phyloP scores from a whole-genome alignment of 2,888 invertebrate genomes.

The Ceriagrion tenellum region DNA sequence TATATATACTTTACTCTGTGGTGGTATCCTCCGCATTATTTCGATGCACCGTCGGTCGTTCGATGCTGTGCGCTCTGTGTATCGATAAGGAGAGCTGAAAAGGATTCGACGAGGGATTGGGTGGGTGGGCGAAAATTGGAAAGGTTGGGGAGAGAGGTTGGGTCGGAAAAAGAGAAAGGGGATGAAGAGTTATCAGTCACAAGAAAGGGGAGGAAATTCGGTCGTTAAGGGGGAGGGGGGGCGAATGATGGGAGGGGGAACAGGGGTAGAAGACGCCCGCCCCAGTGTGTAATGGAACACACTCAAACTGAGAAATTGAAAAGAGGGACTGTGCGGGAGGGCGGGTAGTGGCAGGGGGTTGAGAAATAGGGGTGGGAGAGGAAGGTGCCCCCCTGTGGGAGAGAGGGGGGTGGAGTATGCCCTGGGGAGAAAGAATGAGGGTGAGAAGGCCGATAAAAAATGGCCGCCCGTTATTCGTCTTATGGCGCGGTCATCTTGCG shows the following conservation, averaged over 20 bases:
- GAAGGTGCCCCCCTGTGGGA: not conserved
- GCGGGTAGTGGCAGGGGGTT: not conserved
- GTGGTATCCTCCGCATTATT: too few relatives aligned
- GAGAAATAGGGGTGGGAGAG: not conserved
- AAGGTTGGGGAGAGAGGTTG: not conserved
- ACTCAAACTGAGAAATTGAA: conserved; percentile 36
- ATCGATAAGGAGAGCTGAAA: too few relatives aligned
- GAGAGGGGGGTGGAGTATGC: not conserved
- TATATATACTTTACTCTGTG: too few relatives aligned
- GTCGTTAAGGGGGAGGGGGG: not conserved
- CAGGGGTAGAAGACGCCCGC: not conserved
- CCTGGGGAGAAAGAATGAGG: not conserved
- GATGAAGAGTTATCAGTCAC: conserved; percentile 37
- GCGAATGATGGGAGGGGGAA: too few relatives aligned
- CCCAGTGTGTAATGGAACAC: conserved; percentile 15
- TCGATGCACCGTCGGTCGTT: too few relatives aligned
- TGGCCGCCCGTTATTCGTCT: conserved; percentile 26
- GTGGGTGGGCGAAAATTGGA: not conserved
- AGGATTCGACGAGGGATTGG: not conserved
- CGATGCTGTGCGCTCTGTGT: too few relatives aligned
- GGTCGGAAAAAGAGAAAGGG: not conserved
- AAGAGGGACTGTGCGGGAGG: not conserved
- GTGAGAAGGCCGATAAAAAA: not conserved
- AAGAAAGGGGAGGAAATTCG: not conserved
- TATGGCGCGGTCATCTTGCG: conserved; percentile 8